Conservation (phyloP, 2,113 vertebrate genomes). For the Suncus etruscus region DNA sequence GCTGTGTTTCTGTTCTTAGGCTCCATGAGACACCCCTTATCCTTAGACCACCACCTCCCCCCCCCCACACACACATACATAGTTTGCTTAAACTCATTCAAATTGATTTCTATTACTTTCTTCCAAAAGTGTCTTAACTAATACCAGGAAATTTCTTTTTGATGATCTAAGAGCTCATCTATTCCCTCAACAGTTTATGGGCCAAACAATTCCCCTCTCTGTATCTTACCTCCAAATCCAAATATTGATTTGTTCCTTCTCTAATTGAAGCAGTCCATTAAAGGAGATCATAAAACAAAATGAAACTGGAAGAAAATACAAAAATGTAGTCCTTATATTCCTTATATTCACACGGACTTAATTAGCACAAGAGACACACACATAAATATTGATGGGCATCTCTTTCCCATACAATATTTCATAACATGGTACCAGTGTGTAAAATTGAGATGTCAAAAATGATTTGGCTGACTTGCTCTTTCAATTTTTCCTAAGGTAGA, state of each 20-base stretch:
- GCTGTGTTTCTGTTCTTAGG: neutral
- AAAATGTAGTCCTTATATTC: neutral
- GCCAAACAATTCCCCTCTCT: conserved; percentile 33
- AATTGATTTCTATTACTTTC: conserved; percentile 52
- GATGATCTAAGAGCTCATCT: conserved; percentile 54
- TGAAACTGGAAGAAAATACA: neutral
- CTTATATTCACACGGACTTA: conserved; percentile 59
- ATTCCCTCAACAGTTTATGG: conserved; percentile 26
- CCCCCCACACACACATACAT: too few relatives aligned
- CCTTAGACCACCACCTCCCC: neutral
- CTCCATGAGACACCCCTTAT: neutral
- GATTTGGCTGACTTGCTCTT: conserved; percentile 13
- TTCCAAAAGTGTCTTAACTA: conserved; percentile 44
- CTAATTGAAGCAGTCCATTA: conserved; percentile 35
- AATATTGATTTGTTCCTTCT: conserved; percentile 55
- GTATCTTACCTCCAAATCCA: conserved; percentile 57
- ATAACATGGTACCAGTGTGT: conserved; percentile 8
- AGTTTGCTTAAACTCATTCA: conserved; percentile 51
- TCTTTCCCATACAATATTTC: conserved; percentile 48
- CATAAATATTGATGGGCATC: conserved; percentile 26
- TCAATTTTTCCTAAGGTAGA: conserved; percentile 57
- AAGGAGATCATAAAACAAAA: conserved; percentile 30
- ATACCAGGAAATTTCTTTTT: conserved; percentile 56
- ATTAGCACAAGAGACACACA: conserved; percentile 67
- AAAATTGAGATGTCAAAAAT: conserved; percentile 40